Conservation (phyloP, 2,888 invertebrate genomes). For the Mamestra brassicae region DNA sequence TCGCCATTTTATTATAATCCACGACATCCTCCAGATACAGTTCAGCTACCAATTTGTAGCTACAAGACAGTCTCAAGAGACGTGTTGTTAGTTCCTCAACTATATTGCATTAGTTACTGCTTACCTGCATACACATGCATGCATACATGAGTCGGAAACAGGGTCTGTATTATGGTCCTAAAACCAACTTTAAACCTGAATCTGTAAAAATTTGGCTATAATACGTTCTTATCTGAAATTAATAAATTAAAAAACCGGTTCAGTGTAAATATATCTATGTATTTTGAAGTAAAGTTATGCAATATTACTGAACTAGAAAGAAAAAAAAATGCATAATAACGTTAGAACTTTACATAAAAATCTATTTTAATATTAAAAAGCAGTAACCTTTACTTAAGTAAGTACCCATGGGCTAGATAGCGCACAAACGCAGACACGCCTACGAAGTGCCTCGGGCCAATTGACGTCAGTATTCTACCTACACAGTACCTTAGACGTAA, state of each 20-base stretch:
- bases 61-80: conserved; percentile 5
- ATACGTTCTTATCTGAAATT: too few relatives aligned
- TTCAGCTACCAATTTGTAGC: background rate
- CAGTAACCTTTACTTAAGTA: conserved; percentile 5
- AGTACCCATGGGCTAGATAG: background rate
- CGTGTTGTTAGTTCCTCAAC: conserved; percentile 9
- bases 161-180: background rate
- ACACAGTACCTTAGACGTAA: conserved; percentile 18
- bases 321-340: background rate
- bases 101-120: background rate
- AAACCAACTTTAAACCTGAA: too few relatives aligned
- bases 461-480: conserved; percentile 25
- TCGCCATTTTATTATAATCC: too few relatives aligned
- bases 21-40: too few relatives aligned
- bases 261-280: too few relatives aligned
- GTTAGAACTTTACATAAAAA: background rate
- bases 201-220: too few relatives aligned
- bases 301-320: background rate
- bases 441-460: conserved; percentile 7
- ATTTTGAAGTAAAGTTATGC: too few relatives aligned
- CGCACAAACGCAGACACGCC: conserved; percentile 1
- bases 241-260: too few relatives aligned
- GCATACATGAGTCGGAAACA: background rate
- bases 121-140: background rate
- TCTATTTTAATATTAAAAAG: conserved; percentile 1